Evolutionary conservation across 2,797 vertebrate species (phyloP), one percentile per base, ranked within the genome.

Genomic region (Lacerta bilineata): DNA sequence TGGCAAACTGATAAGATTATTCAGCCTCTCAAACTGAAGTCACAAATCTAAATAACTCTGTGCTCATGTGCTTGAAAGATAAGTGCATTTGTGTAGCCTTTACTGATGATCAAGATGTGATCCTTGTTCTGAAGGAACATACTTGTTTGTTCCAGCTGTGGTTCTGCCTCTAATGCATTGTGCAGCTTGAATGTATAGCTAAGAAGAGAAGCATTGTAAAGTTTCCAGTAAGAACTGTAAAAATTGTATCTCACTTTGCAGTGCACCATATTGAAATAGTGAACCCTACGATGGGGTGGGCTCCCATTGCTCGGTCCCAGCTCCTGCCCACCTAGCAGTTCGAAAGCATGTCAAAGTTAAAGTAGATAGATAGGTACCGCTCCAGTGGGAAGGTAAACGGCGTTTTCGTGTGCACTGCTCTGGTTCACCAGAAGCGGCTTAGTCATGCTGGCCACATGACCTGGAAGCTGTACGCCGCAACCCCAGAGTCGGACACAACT

Each of bases 231-330:
- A 11, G 33, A 0, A 29, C 23, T 69, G 11, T 33, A 68, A 87
- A 41, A 81, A 71, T 64, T n/a, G n/a, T 64, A n/a, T 82, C 64
- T 86, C 76, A 64, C 64, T 55, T 86, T 86, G 29, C 13, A 86
- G 43, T 9, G 46, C 46, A 74, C 8, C 18, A 46, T 36, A 8
- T 27, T 82, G n/a, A 50, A 87, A 75, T 75, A n/a, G 13, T 81
- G 55, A 81, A n/a, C 33, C 33, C 33, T 33, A 33, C 33, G 33
- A 33, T 33, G 33, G 33, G 33, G 33, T 33, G 33, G 33, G 33
- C 33, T 33, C 33, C 33, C 33, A 33, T 33, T 33, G 33, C 33
- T 33, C 33, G 33, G 33, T 33, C 33, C 33, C 33, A 33, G 33
- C 33, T 33, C 33, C 33, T 33, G 33, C 33, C 33, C 33, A 33